Evolutionary conservation across 2,888 invertebrate species (phyloP), one percentile per base, ranked within the genome.

Genomic region (Apoda limacodes): DNA sequence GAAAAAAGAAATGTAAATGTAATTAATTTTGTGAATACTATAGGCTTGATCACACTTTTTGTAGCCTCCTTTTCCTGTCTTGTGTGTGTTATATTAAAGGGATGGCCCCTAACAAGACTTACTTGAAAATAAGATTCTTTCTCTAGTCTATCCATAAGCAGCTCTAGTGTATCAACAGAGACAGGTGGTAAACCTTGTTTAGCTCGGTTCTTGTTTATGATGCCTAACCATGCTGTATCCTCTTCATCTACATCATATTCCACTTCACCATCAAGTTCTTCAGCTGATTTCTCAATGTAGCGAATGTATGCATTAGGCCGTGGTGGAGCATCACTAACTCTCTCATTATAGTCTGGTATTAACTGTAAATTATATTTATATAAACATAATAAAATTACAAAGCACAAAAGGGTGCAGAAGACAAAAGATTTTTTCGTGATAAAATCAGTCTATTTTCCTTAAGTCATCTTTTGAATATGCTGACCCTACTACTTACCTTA

Each of bases 181-280:
- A 98, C 89, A 0, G 86, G 80, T 3, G 88, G 85, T 17, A 93
- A 61, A 2, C 88, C 87, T 30, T 88, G 85, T 22, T 87, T 85
- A 30, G 85, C 82, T 26, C 98, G 83, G 45, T 87, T 85, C 48
- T 93, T 91, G 64, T 99, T 98, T 44, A 96, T 88, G 31, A 94
- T 84, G 19, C 88, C 84, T 37, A 99, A 71, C 98, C 98, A 99
- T 0, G 94, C 93, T 9, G 92, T 91, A 56, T 99, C 98, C 76
- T 98, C 98, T 62, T 98, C 98, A 64, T 99, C 98, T 46, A 98
- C 90, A 75, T 98, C 98, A 80, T 98, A 99, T 65, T 98, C 98
- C 5, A 89, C 87, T 52, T 89, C 93, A 34, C 95, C 95, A 60
- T 98, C 97, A 13, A 98, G 72, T 60, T 98, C 97, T 63, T 98